Base-by-base conservation (phyloP, 2,113 vertebrate genomes). In the Protomyctophum bolini region DNA sequence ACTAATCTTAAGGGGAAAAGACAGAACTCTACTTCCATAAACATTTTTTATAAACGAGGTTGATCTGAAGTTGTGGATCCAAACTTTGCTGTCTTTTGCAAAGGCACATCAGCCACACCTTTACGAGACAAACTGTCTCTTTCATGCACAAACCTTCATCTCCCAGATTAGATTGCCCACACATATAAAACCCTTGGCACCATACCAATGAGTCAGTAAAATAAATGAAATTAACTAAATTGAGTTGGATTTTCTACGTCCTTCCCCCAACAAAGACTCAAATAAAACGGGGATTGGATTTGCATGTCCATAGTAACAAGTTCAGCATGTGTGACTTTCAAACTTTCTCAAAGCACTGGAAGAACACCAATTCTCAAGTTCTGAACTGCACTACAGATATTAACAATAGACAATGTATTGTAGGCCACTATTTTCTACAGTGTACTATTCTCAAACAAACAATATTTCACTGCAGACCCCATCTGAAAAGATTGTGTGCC, bases 171-270 rank as follows among this genome's bases (percentile, higher is more conserved):
- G 84, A 83, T 84, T 77, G 79, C 62, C 55, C 0, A 75, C 71
- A 49, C 21, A 67, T 84, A 75, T 84, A 75, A 86, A 83, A 87
- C 67, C 77, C 72, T 75, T 86, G 81, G 83, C 79, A 71, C 5
- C 12, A 68, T 66, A 79, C 83, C 85, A 85, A 6, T 28, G 72
- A 75, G 77, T 83, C 74, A 75, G 75, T 88, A 83, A 88, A 85
- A 86, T 65, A 72, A 84, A 88, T 84, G 66, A 87, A 89, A 87
- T 87, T 78, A 82, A 48, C 57, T 67, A 72, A 82, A 88, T 82
- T 76, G 74, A 81, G 69, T 74, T 66, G 67, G 68, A 71, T 84
- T 80, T 72, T 75, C 62, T 73, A 69, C 75, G 68, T 76, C 73
- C 85, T 84, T 84, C 80, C 78, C 75, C 73, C 55, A 45, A 64